Evolutionary conservation across 1,140 invertebrate genomes (phyloP), one percentile per base, ranked within the genome.

Genomic region (Belonocnema kinseyi): DNA sequence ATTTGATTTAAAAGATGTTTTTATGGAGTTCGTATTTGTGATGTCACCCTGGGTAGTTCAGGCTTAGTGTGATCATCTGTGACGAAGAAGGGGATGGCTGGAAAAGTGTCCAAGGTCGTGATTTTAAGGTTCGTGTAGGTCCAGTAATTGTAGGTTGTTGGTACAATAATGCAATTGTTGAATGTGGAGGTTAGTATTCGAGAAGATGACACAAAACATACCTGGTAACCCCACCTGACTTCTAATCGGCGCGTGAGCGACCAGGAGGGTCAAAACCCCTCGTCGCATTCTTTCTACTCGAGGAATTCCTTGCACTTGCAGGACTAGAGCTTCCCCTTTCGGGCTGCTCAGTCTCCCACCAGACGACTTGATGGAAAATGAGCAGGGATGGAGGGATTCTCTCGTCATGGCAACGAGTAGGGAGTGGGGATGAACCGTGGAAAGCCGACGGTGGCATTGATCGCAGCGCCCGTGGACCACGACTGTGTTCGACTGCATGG

Each of bases 361-460:
- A 86, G 77, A 75, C 80, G 73, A 56, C 61, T 73, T 46, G 19
- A 53, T 58, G 46, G 11, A 8, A 7, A 46, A 11, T 52, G 73
- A 81, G 85, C 79, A 81, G 87, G 84, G 84, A 78, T 76, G 84
- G 83, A 87, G 90, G 89, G 86, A 89, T 88, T 86, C 86, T 83
- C 90, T 91, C 83, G 87, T 76, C 88, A 91, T 91, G 88, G 78
- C 77, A 76, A 91, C 89, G 70, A 53, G 75, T 73, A 74, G 72
- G 50, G 72, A 33, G 85, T 85, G 85, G 81, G 82, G 85, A 78
- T 78, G 85, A 78, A 82, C 74, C 78, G 84, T 80, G 82, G 84
- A 86, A 86, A 79, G 83, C 85, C 87, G 86, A 86, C 87, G 83
- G 83, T 88, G 88, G 90, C 89, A 91, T 91, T 90, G 90, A 91